A percentile compares a stretch with the other conserved stretches of the same genome.
Conservation (phyloP, 2,888 invertebrate species). For the Temnothorax rugatulus region DNA sequence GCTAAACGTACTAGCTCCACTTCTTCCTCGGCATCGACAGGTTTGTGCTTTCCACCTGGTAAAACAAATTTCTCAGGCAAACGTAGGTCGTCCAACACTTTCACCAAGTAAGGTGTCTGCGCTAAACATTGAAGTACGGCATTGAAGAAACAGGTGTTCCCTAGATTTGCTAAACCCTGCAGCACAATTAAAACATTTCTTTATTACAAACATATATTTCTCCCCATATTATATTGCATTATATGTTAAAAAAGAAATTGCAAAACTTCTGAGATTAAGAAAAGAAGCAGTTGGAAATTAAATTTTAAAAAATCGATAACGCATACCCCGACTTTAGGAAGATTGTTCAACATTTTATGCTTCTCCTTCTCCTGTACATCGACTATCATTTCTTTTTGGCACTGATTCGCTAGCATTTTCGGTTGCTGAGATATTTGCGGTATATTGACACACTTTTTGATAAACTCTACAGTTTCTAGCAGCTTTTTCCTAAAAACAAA, state of each 20-base stretch:
- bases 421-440: conserved; percentile 72
- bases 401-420: conserved; percentile 45
- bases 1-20: conserved; percentile 86
- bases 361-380: conserved; percentile 67
- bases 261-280: neutral
- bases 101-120: conserved; percentile 93
- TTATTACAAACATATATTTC: neutral
- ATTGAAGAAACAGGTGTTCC: conserved; percentile 99
- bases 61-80: conserved; percentile 90
- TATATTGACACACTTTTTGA: conserved; percentile 88
- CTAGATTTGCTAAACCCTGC: conserved; percentile 95
- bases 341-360: conserved; percentile 62
- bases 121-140: conserved; percentile 97
- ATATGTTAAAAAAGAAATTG: neutral
- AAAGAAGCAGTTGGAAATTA: neutral
- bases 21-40: conserved; percentile 86
- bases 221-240: neutral
- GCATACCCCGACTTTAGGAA: conserved; percentile 79
- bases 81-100: conserved; percentile 91
- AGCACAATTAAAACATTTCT: conserved; percentile 55
- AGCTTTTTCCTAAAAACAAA: conserved; percentile 87
- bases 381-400: conserved; percentile 55
- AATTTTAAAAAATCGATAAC: neutral
- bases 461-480: conserved; percentile 91
- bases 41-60: conserved; percentile 91